Base-by-base conservation (phyloP, 2,113 vertebrate species). In the Protobothrops mucrosquamatus region DNA sequence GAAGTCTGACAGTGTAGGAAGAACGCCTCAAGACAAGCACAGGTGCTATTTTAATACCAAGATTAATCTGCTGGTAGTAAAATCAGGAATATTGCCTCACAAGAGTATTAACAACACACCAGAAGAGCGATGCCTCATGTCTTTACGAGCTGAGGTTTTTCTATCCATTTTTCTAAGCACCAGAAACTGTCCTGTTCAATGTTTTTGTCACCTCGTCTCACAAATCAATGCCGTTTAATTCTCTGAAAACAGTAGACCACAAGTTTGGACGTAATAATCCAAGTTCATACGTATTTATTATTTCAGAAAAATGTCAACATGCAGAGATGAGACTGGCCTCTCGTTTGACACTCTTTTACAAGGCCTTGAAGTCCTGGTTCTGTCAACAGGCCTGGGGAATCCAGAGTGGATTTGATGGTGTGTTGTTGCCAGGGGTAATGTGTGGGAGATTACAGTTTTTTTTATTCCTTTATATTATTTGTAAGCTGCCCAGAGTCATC, bases 51-150 rank as follows among this genome's bases (percentile, higher is more conserved):
- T 92, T 88, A 92, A 92, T 88, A 46, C 86, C 23, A 39, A 88
- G 91, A 88, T 92, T 56, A 89, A 89, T 81, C 59, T 89, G 61
- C 91, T 81, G 54, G 91, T 91, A 57, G 55, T n/a, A 87, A 92
- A 91, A 92, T 92, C 85, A 92, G 34, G 52, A 92, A 89, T 92
- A 56, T 89, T 46, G 59, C 51, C 86, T 92, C 87, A 88, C 91
- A 61, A 92, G 61, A 81, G 7, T 89, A 81, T 92, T 89, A 88
- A n/a, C 51, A 29, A 29, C 57, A 89, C 14, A 18, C 51, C 4
- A 14, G 34, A 81, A 81, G 23, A 69, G 48, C 51, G 89, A 43
- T 61, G 15, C 59, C 29, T n/a, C 23, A 43, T 39, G 48, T 69
- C 23, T 92, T 92, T 92, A 69, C 39, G 59, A 92, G 86, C n/a